Conservation (phyloP, 2,888 invertebrate species). For the Myopa testacea region DNA sequence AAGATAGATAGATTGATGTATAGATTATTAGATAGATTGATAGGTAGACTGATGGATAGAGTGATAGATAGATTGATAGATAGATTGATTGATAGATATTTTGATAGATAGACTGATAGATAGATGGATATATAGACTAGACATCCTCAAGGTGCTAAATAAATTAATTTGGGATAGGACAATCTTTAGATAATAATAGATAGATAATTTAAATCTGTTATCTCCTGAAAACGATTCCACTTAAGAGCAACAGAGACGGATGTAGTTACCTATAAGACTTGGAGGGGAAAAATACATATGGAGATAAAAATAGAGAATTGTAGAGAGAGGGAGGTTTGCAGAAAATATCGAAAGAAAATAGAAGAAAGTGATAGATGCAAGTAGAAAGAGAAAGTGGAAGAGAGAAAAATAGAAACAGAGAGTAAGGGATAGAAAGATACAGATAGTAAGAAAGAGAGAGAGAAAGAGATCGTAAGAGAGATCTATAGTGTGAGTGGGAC, state of each 20-base stretch:
- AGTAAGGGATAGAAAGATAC: neutral
- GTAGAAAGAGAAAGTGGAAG: neutral
- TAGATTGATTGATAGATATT: no score
- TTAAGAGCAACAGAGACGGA: neutral
- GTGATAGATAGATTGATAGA: neutral
- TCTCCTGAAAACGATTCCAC: neutral
- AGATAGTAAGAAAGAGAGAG: conserved; percentile 13
- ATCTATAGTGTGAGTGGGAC: neutral
- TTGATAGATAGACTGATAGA: neutral
- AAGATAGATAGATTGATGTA: no score
- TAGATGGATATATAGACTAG: neutral
- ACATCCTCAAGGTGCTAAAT: neutral
- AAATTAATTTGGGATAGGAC: neutral
- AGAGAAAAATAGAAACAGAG: conserved; percentile 31
- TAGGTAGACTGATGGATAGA: neutral
- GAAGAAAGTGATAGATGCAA: neutral
- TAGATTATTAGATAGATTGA: no score
- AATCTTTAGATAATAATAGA: neutral
- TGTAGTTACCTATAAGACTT: neutral
- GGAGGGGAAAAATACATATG: neutral
- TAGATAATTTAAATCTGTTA: neutral
- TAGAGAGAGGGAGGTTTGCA: neutral
- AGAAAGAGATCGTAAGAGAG: conserved; percentile 17
- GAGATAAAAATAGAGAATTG: neutral
- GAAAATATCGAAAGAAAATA: neutral